Base-by-base conservation (phyloP, 2,888 invertebrate species). In the Cerastoderma edule region DNA sequence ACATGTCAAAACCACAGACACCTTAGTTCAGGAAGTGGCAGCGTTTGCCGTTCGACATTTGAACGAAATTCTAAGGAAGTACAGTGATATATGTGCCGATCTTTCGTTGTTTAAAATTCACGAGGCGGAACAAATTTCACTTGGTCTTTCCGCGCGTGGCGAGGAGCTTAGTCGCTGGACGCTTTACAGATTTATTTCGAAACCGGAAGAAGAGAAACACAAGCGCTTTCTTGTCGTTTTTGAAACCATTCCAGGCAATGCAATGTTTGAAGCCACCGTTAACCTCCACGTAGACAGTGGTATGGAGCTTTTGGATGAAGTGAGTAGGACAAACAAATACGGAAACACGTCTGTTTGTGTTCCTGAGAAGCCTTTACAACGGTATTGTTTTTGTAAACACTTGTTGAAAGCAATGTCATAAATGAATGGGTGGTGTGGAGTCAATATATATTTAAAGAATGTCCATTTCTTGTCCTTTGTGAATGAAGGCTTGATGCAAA, bases 151-250 rank as follows among this genome's bases (percentile, higher is more conserved):
- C 8, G 65, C 76, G 44, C 67, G 71, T 0, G 78, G 77, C 0
- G 75, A 75, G 22, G 81, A 84, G 30, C 75, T 78, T 57, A 74
- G 75, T 16, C 44, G 82, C 27, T 82, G 80, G 72, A 77, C 83
- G 0, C 35, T 84, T n/a, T 75, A 81, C 33, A 96, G 96, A 90
- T 95, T 98, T 85, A 94, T 95, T 0, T 95, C 95, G 27, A 93
- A 95, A 83, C 95, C 96, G 1, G 91, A 93, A 27, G 90, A 93
- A 19, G 76, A 77, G 24, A 74, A 78, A 54, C 72, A 80, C n/a
- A 73, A 77, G 28, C 72, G 80, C 5, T 83, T 78, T 64, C 70
- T 83, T n/a, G 63, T 86, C 2, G 65, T 78, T 0, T 72, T 87
- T 33, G 79, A 83, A 35, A 85, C 83, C 0, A 60, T 53, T 2